These are phyloP conservation scores for Neopelma chrysocephalum DNA, from an alignment of 2,797 vertebrate species.

Conservation along the genomic window DNA sequence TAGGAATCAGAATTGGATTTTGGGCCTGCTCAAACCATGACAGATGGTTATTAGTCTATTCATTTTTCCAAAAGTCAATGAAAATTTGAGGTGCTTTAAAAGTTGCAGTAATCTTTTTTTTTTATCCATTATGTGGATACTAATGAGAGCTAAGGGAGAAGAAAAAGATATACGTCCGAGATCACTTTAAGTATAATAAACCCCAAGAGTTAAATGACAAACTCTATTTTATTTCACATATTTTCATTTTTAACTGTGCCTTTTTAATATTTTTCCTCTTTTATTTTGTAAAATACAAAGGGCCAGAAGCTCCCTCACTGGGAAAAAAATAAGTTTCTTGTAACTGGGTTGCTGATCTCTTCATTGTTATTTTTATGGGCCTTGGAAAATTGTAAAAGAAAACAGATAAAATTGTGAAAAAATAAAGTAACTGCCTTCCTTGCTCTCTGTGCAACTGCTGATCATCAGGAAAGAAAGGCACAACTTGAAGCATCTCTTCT, in stretches of 20 bases:
- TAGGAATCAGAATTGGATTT: too few relatives aligned
- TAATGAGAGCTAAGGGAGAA: not conserved
- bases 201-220: not conserved
- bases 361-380: slow-evolving; percentile 12
- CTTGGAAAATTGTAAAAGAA: not conserved
- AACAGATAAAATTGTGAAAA: not conserved
- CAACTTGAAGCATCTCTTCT: not conserved
- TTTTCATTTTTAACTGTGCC: not conserved
- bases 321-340: not conserved
- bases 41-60: not conserved
- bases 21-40: too few relatives aligned
- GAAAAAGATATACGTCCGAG: not conserved
- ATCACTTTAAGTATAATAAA: not conserved
- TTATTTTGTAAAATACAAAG: not conserved
- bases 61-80: not conserved
- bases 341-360: not conserved
- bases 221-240: not conserved
- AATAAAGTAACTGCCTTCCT: not conserved
- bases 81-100: not conserved
- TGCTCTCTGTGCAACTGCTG: not conserved
- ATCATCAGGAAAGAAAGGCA: not conserved
- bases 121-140: not conserved
- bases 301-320: not conserved
- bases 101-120: not conserved
- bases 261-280: not conserved